Evolutionary conservation across 2,113 vertebrate species (phyloP).

Genomic region (Empidonax traillii): DNA sequence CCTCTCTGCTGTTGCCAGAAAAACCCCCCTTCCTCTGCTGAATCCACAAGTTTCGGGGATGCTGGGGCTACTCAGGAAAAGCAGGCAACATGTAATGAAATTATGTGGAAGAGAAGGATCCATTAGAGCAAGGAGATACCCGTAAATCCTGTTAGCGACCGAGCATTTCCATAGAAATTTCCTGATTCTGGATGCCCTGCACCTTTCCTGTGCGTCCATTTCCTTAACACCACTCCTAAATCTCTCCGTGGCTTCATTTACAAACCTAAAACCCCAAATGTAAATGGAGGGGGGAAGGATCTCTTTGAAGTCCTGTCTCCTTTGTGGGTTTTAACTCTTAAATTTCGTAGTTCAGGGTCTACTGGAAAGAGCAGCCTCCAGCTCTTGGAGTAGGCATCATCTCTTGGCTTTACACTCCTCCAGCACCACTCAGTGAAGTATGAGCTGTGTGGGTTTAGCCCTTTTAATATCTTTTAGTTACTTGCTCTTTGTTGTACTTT

Average conservation of each 20-base stretch:
- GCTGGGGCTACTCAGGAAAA: neutral
- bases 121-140: neutral
- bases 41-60: neutral
- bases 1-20: neutral
- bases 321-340: neutral
- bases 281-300: neutral
- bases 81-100: slow-evolving; percentile 4
- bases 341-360: neutral
- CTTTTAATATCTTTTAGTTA: neutral
- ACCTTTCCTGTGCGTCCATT: neutral
- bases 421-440: neutral
- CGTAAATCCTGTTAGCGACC: neutral
- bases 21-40: neutral
- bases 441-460: neutral
- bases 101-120: slow-evolving; percentile 27
- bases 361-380: neutral
- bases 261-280: neutral
- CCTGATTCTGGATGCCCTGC: neutral
- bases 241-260: neutral
- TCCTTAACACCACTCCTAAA: neutral
- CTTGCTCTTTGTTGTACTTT: neutral
- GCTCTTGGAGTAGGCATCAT: neutral
- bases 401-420: neutral
- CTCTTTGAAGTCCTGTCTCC: neutral
- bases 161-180: neutral